Conservation (phyloP, 2,888 invertebrate genomes). For the Opisthograptis luteolata region DNA sequence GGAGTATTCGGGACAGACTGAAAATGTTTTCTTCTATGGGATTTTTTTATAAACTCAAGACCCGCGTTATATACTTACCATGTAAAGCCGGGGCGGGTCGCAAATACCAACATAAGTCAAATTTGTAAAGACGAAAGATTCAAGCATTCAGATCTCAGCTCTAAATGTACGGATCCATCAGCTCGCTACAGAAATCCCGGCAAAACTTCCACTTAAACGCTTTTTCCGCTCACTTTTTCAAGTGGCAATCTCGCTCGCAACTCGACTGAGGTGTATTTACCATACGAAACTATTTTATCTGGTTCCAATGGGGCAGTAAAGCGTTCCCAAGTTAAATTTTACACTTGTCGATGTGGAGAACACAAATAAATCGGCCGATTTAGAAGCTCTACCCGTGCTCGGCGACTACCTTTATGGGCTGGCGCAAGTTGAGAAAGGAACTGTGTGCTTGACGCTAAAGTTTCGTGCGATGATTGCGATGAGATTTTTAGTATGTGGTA, state of each 20-base stretch:
- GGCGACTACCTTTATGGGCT: conserved; percentile 34
- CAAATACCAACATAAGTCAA: background rate
- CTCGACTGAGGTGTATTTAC: conserved; percentile 41
- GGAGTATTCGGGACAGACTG: too few species aligned
- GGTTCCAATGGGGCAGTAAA: conserved; percentile 60
- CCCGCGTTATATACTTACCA: too few species aligned
- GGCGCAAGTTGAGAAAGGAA: conserved; percentile 21
- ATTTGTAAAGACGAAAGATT: background rate
- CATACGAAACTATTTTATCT: conserved; percentile 52
- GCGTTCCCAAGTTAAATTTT: conserved; percentile 60
- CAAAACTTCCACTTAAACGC: conserved; percentile 24
- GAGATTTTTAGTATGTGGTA: too few species aligned
- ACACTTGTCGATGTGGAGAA: conserved; percentile 55
- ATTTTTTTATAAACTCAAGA: too few species aligned
- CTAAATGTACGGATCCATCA: conserved; percentile 1
- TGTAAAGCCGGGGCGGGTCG: too few species aligned
- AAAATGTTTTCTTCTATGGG: too few species aligned
- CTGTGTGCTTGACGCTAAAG: conserved; percentile 11
- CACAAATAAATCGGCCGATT: conserved; percentile 68
- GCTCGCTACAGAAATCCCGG: background rate
- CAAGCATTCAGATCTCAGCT: background rate
- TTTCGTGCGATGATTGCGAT: background rate
- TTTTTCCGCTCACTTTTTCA: conserved; percentile 23
- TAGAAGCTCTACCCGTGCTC: conserved; percentile 48
- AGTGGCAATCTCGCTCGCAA: conserved; percentile 35